Evolutionary conservation across 2,797 vertebrate genomes (phyloP).

Genomic region (Trematomus bernacchii): DNA sequence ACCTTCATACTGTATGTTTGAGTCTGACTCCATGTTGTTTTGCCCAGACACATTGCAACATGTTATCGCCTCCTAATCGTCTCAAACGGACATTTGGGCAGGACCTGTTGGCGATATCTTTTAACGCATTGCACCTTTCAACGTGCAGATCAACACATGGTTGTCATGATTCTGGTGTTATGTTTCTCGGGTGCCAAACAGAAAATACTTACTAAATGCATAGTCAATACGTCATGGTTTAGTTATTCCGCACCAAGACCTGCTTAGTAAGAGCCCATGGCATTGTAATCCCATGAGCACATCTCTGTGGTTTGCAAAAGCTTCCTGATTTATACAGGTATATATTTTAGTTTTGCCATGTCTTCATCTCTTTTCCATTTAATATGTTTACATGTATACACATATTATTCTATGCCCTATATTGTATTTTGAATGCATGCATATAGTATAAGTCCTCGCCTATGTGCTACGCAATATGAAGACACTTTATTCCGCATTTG

Average conservation of each 20-base stretch:
- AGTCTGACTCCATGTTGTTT: not conserved
- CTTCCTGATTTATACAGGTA: conserved; percentile 52
- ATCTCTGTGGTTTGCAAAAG: conserved; percentile 61
- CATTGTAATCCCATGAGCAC: conserved; percentile 12
- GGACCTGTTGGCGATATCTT: no score
- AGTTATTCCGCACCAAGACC: conserved; percentile 7
- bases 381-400: not conserved
- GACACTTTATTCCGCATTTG: not conserved
- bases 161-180: no score
- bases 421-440: not conserved
- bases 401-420: not conserved
- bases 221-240: conserved; percentile 11
- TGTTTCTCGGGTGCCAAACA: not conserved
- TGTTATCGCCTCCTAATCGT: no score
- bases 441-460: not conserved
- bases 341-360: conserved; percentile 30
- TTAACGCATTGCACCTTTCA: no score
- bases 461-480: not conserved
- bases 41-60: no score
- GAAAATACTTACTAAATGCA: not conserved
- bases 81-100: no score
- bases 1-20: no score
- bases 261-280: conserved; percentile 16
- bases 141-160: no score
- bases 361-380: conserved; percentile 22